These are phyloP conservation scores for Tetramorium simillimum DNA, from an alignment of 1,140 invertebrate genomes.

Conservation along the genomic window DNA sequence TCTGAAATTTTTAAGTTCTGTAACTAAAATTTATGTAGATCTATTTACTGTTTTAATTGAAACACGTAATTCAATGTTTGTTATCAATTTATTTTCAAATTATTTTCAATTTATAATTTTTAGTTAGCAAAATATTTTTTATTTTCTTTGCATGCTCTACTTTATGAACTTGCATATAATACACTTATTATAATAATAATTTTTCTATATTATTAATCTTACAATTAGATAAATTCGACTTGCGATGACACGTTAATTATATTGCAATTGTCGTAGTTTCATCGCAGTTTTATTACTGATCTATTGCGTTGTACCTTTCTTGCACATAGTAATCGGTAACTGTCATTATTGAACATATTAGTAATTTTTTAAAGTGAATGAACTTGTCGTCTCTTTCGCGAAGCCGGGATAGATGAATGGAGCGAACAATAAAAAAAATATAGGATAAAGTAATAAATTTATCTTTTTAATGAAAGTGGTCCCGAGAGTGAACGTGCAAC, in stretches of 20 bases:
- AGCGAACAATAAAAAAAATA: constrained; percentile 8
- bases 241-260: not conserved
- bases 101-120: not conserved
- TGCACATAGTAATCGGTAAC: not conserved
- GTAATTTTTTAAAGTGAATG: constrained; percentile 31
- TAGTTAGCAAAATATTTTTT: not conserved
- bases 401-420: not conserved
- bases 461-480: constrained; percentile 48
- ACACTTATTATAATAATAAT: not conserved
- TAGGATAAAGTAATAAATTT: constrained; percentile 45
- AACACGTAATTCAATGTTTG: not conserved
- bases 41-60: not conserved
- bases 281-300: not conserved
- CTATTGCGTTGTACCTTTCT: not conserved
- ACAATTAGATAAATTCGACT: not conserved
- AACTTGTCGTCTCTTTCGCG: not conserved
- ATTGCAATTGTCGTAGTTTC: not conserved
- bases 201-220: not conserved
- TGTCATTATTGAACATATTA: not conserved
- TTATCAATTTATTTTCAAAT: not conserved
- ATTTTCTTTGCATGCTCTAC: not conserved
- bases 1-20: too few species aligned
- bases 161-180: not conserved
- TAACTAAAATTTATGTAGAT: not conserved
- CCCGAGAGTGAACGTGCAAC: not conserved